A percentile compares a stretch with the other conserved stretches of the same genome.
Evolutionary conservation across 1,140 invertebrate species (phyloP).

Genomic region (Cydia splendana): DNA sequence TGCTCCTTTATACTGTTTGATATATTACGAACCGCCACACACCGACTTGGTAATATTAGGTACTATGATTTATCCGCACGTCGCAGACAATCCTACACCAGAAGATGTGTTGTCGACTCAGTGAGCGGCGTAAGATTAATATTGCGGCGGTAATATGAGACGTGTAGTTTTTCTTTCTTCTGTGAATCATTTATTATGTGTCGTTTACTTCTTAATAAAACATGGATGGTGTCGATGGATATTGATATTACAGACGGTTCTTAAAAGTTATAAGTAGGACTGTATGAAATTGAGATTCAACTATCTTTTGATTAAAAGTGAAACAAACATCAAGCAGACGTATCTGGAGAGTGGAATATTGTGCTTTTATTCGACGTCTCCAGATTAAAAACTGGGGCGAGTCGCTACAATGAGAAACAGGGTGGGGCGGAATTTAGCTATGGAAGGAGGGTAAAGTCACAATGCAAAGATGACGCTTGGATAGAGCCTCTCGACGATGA

Average conservation of each 20-base stretch:
- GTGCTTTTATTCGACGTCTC: slow-evolving; percentile 68
- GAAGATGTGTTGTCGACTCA: slow-evolving; percentile 48
- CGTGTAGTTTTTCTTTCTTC: slow-evolving; percentile 46
- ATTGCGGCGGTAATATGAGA: slow-evolving; percentile 46
- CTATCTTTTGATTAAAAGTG: slow-evolving; percentile 62
- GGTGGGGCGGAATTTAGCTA: slow-evolving; percentile 47
- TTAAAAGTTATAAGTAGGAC: neutral
- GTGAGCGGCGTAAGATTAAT: slow-evolving; percentile 46
- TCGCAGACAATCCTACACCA: slow-evolving; percentile 51
- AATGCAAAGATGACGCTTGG: slow-evolving; percentile 55
- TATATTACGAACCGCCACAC: slow-evolving; percentile 56
- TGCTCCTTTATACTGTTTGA: slow-evolving; percentile 56
- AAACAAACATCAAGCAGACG: slow-evolving; percentile 57
- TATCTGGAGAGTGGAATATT: slow-evolving; percentile 55
- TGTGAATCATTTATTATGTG: slow-evolving; percentile 40
- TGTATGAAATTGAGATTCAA: slow-evolving; percentile 39
- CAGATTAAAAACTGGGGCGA: slow-evolving; percentile 70
- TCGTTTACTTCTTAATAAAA: slow-evolving; percentile 22
- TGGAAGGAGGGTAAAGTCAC: slow-evolving; percentile 51
- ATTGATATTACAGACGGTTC: neutral
- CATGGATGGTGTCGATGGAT: neutral
- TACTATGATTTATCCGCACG: slow-evolving; percentile 58
- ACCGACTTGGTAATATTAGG: slow-evolving; percentile 62
- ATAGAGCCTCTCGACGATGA: slow-evolving; percentile 40
- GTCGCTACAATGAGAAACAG: slow-evolving; percentile 58